phyloP scores from a whole-genome alignment of 2,888 invertebrate genomes.

The Teleiodes luculella region DNA sequence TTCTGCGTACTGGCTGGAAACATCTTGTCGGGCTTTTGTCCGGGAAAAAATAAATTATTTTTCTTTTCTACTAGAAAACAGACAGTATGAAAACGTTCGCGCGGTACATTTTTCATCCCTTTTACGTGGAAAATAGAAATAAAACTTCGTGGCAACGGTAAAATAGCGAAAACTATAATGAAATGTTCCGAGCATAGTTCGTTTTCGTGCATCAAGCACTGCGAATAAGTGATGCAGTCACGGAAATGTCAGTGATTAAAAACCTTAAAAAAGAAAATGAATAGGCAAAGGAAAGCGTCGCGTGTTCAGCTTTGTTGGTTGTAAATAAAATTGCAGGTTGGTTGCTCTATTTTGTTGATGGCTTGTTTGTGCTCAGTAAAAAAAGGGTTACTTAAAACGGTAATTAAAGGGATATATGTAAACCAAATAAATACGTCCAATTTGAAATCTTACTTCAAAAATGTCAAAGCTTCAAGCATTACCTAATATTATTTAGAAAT shows the following conservation, averaged over 20 bases:
- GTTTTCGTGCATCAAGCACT: constrained; percentile 38
- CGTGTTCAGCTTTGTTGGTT: constrained; percentile 14
- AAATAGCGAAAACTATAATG: constrained; percentile 34
- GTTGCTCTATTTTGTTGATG: constrained; percentile 15
- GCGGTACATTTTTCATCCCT: constrained; percentile 33
- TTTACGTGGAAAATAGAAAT: constrained; percentile 33
- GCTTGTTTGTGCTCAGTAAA: constrained; percentile 13
- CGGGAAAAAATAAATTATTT: constrained; percentile 29
- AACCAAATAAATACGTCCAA: too few relatives aligned
- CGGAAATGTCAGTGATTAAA: constrained; percentile 61
- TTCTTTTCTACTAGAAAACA: background rate
- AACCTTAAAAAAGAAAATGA: constrained; percentile 26
- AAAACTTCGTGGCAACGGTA: constrained; percentile 36
- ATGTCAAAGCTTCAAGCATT: too few relatives aligned
- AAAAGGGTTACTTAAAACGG: background rate
- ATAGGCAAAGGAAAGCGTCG: constrained; percentile 13
- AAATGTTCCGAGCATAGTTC: constrained; percentile 27
- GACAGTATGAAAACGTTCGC: constrained; percentile 22
- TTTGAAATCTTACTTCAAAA: too few relatives aligned
- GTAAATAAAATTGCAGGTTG: constrained; percentile 17
- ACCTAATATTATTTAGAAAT: too few relatives aligned
- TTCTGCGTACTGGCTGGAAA: constrained; percentile 18
- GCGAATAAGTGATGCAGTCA: constrained; percentile 50
- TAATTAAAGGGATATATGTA: too few relatives aligned
- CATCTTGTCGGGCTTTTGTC: constrained; percentile 30